Percentiles rank a stretch among this genome's conserved stretches.
phyloP scores from a whole-genome alignment of 1,140 invertebrate species.

The Diploscapter pachys region DNA sequence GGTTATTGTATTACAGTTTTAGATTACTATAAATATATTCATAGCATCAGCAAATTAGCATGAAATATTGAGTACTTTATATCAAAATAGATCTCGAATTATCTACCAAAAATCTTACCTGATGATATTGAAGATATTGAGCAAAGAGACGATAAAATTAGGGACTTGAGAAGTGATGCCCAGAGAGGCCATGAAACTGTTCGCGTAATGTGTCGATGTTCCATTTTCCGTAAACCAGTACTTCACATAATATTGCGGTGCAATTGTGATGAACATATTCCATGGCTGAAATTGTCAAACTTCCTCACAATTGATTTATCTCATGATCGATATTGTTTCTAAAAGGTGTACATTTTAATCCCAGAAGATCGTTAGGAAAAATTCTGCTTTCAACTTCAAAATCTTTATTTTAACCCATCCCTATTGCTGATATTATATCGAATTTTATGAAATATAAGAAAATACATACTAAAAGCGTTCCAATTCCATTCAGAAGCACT shows the following conservation, averaged over 20 bases:
- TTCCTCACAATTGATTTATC: too few species aligned
- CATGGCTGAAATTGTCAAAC: too few species aligned
- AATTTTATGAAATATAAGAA: too few species aligned
- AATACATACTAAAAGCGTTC: too few species aligned
- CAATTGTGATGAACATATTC: too few species aligned
- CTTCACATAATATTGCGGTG: constrained; percentile 29
- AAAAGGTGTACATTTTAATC: too few species aligned
- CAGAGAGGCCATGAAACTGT: constrained; percentile 21
- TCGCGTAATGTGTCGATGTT: constrained; percentile 9
- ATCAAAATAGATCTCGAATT: constrained; percentile 10
- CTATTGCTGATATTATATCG: too few species aligned
- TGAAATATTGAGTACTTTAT: neutral
- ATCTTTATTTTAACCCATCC: too few species aligned
- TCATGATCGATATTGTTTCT: too few species aligned
- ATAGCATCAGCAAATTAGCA: neutral
- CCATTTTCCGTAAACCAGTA: constrained; percentile 33
- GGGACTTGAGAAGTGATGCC: constrained; percentile 28
- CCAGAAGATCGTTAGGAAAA: too few species aligned
- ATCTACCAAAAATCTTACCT: constrained; percentile 3
- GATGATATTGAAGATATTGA: constrained; percentile 26
- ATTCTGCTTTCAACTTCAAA: too few species aligned
- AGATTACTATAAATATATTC: constrained; percentile 16
- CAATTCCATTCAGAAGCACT: too few species aligned
- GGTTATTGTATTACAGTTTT: neutral
- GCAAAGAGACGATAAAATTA: constrained; percentile 15